phyloP scores from a whole-genome alignment of 2,113 vertebrate species.

The Cichladusa arquata region DNA sequence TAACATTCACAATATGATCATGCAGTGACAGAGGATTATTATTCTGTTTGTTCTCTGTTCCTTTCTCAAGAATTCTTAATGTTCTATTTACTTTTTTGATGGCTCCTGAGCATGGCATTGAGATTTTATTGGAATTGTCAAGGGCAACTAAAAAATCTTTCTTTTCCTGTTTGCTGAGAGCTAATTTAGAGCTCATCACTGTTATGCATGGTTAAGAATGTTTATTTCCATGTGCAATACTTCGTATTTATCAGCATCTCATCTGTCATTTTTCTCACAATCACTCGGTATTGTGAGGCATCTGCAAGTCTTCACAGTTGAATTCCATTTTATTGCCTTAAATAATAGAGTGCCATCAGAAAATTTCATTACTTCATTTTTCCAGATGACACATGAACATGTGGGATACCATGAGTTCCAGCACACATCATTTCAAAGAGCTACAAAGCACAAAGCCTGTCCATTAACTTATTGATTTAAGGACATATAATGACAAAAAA shows the following conservation, averaged over 20 bases:
- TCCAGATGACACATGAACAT: slow-evolving; percentile 1
- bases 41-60: neutral
- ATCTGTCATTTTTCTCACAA: neutral
- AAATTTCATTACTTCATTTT: slow-evolving; percentile 43
- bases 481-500: neutral
- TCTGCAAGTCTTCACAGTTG: slow-evolving; percentile 55
- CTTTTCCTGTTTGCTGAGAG: neutral
- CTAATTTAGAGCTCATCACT: slow-evolving; percentile 7
- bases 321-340: slow-evolving; percentile 40
- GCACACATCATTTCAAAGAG: neutral
- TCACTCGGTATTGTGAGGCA: slow-evolving; percentile 1
- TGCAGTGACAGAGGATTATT: neutral
- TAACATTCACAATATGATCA: neutral
- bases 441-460: neutral
- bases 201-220: neutral
- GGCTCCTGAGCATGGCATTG: neutral
- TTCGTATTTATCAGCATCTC: slow-evolving; percentile 31
- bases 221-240: neutral
- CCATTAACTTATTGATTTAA: neutral
- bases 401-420: neutral
- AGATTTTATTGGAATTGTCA: slow-evolving; percentile 10
- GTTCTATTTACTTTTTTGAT: neutral
- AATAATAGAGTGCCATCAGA: slow-evolving; percentile 18
- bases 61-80: neutral
- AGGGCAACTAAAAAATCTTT: neutral